Conservation (phyloP, 2,797 vertebrate genomes). For the Epinephelus coioides region DNA sequence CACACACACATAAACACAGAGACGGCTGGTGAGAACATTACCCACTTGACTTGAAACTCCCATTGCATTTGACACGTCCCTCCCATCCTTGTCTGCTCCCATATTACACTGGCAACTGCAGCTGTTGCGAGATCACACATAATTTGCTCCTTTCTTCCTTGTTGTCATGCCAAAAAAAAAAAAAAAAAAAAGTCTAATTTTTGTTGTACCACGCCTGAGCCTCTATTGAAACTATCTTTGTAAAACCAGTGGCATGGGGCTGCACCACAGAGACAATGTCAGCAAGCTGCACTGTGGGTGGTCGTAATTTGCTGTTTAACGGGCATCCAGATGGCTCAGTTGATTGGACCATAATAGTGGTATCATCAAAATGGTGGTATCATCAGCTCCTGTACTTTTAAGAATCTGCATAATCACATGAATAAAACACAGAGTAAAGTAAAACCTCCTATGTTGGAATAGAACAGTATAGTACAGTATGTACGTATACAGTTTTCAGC, state of each 20-base stretch:
- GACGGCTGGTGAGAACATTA: constrained; percentile 68
- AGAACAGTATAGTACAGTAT: background rate
- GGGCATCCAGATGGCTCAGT: constrained; percentile 62
- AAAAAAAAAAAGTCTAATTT: background rate
- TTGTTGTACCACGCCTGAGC: background rate
- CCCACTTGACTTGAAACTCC: constrained; percentile 74
- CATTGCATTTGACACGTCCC: constrained; percentile 70
- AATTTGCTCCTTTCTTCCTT: constrained; percentile 46
- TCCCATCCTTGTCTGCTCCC: constrained; percentile 59
- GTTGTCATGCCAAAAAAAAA: constrained; percentile 14
- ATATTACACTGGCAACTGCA: constrained; percentile 51
- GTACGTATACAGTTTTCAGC: background rate
- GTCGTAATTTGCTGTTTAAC: constrained; percentile 54
- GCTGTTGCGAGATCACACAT: constrained; percentile 60
- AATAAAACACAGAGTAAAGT: background rate
- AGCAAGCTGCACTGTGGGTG: constrained; percentile 17
- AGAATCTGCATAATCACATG: constrained; percentile 22
- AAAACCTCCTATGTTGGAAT: background rate
- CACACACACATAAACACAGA: constrained; percentile 27
- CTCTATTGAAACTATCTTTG: background rate
- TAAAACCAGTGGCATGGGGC: constrained; percentile 2
- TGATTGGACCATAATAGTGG: constrained; percentile 68
- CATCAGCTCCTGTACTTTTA: constrained; percentile 42
- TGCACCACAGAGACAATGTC: constrained; percentile 15
- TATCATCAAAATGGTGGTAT: constrained; percentile 55